These are phyloP conservation scores for Lymantria monacha DNA, from an alignment of 2,888 invertebrate species.

Conservation along the genomic window DNA sequence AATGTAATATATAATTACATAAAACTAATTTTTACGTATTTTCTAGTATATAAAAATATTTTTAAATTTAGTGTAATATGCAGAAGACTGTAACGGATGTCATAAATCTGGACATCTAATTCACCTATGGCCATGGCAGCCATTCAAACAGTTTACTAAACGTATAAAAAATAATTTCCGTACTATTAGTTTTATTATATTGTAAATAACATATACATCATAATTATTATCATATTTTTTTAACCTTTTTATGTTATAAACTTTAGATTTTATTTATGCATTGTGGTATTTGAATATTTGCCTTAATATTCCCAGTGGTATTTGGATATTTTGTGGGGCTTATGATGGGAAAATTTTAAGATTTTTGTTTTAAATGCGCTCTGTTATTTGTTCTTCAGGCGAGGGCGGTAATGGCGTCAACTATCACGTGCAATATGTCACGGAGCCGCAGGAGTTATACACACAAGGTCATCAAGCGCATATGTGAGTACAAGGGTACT, in stretches of 20 bases:
- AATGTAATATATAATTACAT: neutral
- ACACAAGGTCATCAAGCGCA: conserved; percentile 84
- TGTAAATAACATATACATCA: too few species aligned
- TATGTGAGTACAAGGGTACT: conserved; percentile 65
- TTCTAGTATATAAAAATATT: neutral
- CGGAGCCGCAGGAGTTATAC: conserved; percentile 85
- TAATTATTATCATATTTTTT: too few species aligned
- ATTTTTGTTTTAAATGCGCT: neutral
- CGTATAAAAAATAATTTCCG: too few species aligned
- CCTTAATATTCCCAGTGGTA: neutral
- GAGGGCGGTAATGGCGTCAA: conserved; percentile 84
- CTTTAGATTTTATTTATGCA: too few species aligned
- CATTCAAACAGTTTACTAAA: too few species aligned
- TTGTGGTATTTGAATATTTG: too few species aligned
- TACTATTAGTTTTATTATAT: too few species aligned
- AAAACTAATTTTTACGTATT: neutral
- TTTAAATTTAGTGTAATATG: neutral
- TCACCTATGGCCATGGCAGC: too few species aligned
- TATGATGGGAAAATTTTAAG: neutral
- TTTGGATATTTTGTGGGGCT: neutral
- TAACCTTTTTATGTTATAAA: too few species aligned
- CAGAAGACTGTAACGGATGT: too few species aligned
- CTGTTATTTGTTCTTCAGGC: conserved; percentile 54
- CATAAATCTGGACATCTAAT: too few species aligned
- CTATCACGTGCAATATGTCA: conserved; percentile 89